Evolutionary conservation across 2,113 vertebrate genomes (phyloP).

Genomic region (Perca fluviatilis): DNA sequence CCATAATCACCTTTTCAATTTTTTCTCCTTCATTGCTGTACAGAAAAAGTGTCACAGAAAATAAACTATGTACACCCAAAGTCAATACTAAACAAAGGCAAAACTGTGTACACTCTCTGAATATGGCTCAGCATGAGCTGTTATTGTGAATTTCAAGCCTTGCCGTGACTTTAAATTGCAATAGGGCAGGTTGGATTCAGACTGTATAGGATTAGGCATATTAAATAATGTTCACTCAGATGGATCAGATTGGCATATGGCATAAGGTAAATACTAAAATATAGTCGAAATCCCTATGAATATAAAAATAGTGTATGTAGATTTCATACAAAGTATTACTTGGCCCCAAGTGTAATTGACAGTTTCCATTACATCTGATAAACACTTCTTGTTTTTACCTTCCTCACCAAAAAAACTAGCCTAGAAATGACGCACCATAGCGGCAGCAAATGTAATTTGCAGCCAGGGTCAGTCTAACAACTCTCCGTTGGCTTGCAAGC

Average conservation of each 20-base stretch:
- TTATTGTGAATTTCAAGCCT: slow-evolving; percentile 5
- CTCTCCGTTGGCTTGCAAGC: no score
- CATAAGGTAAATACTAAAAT: neutral
- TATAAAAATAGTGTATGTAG: slow-evolving; percentile 6
- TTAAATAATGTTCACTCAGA: slow-evolving; percentile 2
- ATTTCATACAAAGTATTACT: neutral
- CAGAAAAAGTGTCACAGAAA: slow-evolving; percentile 9
- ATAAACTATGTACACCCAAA: slow-evolving; percentile 16
- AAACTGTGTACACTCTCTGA: neutral
- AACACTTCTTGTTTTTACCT: neutral
- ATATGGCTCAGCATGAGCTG: neutral
- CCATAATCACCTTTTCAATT: slow-evolving; percentile 48
- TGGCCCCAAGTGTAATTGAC: neutral
- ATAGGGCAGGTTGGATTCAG: slow-evolving; percentile 22
- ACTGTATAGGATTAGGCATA: neutral
- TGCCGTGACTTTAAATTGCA: neutral
- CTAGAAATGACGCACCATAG: no score
- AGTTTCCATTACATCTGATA: neutral
- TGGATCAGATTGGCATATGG: neutral
- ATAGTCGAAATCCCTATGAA: neutral
- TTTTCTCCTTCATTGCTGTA: slow-evolving; percentile 17
- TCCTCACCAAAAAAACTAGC: no score
- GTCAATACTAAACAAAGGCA: slow-evolving; percentile 19
- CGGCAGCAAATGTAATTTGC: no score
- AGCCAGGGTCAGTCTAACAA: no score